Evolutionary conservation across 2,888 invertebrate species (phyloP), one percentile per base, ranked within the genome.

Genomic region (Cephus pygmeus): DNA sequence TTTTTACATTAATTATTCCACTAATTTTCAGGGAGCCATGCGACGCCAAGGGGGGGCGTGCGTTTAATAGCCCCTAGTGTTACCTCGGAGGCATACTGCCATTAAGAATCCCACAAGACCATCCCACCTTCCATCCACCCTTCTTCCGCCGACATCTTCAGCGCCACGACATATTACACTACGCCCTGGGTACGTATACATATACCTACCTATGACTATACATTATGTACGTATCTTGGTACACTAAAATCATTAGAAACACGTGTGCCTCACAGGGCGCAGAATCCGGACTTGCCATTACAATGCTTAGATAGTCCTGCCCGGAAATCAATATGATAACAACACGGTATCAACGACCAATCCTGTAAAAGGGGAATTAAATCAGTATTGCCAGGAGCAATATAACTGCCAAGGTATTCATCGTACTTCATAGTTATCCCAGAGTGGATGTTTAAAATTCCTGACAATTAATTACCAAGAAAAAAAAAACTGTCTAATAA

Each of bases 221-320:
- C 82, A 83, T 85, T 81, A 83, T 84, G 76, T 81, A 82, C 83
- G 87, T 87, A 87, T 78, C 85, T 82, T 83, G 84, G 84, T 86
- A 85, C 85, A 88, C 89, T 89, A 90, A 90, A 91, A 91, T 91
- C 91, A 91, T 91, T 90, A 90, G 90, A 87, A 88, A 87, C 90
- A 88, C 88, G 88, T 89, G 88, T 87, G 87, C 85, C 83, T 78
- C 82, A 84, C 83, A 89, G 81, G 86, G 90, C 91, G 91, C 91
- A 90, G 91, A 90, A 91, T 90, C 90, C 79, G 69, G 77, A 80
- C 82, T 85, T 84, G 86, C 87, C 86, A 86, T 88, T 89, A 88
- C 87, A 86, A 87, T 88, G 86, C 87, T 88, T 89, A 88, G 87
- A 88, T 85, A 86, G 86, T 84, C 85, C 83, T 86, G 84, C 85